phyloP scores from a whole-genome alignment of 2,888 invertebrate genomes.

The Lasioglossum lativentre region DNA sequence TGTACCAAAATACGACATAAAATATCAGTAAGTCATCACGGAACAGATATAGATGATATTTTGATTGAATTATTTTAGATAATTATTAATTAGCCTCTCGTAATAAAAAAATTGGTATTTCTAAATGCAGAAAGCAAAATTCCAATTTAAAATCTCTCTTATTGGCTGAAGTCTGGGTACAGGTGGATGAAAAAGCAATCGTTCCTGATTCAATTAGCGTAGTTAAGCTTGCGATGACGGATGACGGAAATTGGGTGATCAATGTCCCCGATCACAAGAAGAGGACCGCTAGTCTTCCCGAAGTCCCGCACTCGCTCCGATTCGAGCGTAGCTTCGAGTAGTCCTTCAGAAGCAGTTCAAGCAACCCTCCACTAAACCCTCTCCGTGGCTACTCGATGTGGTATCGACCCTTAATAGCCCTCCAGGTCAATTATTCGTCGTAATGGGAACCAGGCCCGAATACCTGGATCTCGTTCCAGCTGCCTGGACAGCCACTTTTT shows the following conservation, averaged over 20 bases:
- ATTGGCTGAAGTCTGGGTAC: neutral
- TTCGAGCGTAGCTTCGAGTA: conserved; percentile 38
- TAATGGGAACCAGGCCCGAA: conserved; percentile 30
- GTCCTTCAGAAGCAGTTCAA: conserved; percentile 62
- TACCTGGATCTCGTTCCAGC: conserved; percentile 22
- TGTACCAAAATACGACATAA: too few species aligned
- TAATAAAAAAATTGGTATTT: too few species aligned
- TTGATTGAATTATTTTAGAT: too few species aligned
- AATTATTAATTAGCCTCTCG: too few species aligned
- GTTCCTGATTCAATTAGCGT: neutral
- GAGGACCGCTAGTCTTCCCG: neutral
- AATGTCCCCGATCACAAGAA: neutral
- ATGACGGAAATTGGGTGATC: neutral
- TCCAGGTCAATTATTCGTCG: conserved; percentile 55
- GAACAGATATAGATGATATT: too few species aligned
- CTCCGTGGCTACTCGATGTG: conserved; percentile 54
- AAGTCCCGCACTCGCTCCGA: neutral
- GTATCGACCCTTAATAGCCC: conserved; percentile 53
- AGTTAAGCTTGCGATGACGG: neutral
- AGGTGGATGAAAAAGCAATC: neutral
- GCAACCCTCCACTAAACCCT: conserved; percentile 44
- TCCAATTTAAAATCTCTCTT: neutral
- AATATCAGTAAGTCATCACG: too few species aligned
- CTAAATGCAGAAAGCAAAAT: neutral
- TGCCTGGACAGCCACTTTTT: neutral